Conservation (phyloP, 2,113 vertebrate species). For the Corvus moneduloides region DNA sequence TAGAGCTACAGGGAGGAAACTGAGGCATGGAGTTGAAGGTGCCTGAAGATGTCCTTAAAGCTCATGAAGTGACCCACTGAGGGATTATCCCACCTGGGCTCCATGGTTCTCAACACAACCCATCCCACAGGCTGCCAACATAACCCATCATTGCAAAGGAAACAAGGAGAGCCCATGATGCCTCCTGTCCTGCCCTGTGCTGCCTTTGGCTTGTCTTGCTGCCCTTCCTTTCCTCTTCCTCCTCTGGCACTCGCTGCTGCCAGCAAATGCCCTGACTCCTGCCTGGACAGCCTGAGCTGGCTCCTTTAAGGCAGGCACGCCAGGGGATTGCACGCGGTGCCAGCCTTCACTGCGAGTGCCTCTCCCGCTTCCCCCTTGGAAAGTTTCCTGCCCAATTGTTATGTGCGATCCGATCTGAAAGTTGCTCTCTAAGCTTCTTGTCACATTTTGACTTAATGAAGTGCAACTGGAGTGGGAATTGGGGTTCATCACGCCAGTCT, state of each 20-base stretch:
- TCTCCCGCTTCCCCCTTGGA: conserved; percentile 70
- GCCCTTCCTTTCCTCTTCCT: background rate
- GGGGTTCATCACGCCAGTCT: conserved; percentile 99
- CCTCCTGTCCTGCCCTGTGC: background rate
- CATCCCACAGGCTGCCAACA: background rate
- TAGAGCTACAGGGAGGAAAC: background rate
- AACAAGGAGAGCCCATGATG: background rate
- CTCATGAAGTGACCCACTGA: accelerated
- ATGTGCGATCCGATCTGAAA: conserved; percentile 99
- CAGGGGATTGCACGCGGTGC: background rate
- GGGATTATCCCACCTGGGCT: background rate
- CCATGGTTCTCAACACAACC: background rate
- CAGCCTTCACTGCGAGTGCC: conserved; percentile 45
- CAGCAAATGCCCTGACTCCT: background rate
- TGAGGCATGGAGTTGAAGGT: background rate
- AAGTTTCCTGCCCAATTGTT: conserved; percentile 97
- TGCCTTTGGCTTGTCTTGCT: background rate
- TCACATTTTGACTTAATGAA: conserved; percentile 99
- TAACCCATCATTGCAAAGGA: background rate
- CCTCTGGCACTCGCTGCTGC: background rate
- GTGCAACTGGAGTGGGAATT: conserved; percentile 99
- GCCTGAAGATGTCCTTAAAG: background rate
- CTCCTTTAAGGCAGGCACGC: conserved; percentile 39
- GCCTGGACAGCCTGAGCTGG: background rate
- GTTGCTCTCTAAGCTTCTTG: conserved; percentile 99